Evolutionary conservation across 2,797 vertebrate species (phyloP), one percentile per base, ranked within the genome.

Genomic region (Danionella dracula): DNA sequence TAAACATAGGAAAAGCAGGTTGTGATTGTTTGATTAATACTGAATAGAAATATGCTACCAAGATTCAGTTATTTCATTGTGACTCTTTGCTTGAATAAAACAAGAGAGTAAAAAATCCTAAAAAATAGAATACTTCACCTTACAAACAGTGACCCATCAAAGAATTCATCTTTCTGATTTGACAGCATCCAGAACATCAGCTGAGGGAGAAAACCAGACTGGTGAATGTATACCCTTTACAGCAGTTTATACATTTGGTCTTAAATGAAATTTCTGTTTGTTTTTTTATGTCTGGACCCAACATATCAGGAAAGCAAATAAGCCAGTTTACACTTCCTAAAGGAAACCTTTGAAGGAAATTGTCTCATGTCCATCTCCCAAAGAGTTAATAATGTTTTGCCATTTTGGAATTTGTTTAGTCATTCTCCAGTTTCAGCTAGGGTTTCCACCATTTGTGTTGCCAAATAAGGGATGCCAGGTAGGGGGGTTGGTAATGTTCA

Each of bases 1-100:
- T 44, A 17, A 31, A 38, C 56, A 67, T 35, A 49, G 21, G 37
- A 51, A 67, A 72, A 46, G 45, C 57, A 62, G 15, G 38, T 29
- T 67, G 49, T 54, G 5, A n/a, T 27, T 8, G 4, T 31, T 49
- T 15, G 61, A 48, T 53, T 66, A 40, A 53, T 46, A 71, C 48
- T 54, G 59, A 60, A 71, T 17, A 38, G 16, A 44, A 29, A 57
- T 27, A 3, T 27, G 6, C 23, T 3, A 21, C 12, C 17, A 17
- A 60, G 5, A 50, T 50, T 13, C 16, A 54, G 2, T 29, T 41
- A 15, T 2, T 37, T 35, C 42, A 23, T 4, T 12, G 1, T 1
- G 19, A 31, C 4, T 12, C 17, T 40, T 9, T 32, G 46, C 10
- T 29, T 4, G 17, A 51, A 27, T 10, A 6, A 31, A 31, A 10